phyloP scores from a whole-genome alignment of 1,140 invertebrate species.

The Samia ricini region DNA sequence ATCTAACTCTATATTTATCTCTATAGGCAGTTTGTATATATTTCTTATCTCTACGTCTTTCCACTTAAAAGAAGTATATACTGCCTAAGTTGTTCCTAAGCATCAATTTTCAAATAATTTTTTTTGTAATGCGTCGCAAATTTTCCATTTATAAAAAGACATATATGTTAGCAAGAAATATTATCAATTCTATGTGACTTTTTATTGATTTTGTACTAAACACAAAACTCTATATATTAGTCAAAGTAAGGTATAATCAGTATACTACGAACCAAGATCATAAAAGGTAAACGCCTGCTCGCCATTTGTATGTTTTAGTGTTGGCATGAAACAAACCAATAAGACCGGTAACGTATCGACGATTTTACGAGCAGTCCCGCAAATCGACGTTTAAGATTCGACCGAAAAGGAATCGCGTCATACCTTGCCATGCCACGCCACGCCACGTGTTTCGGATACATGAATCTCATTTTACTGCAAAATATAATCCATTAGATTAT shows the following conservation, averaged over 20 bases:
- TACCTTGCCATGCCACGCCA: neutral
- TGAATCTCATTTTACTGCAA: neutral
- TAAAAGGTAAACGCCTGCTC: slow-evolving; percentile 27
- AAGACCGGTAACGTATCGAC: slow-evolving; percentile 25
- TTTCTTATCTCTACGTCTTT: no score
- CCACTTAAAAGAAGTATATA: no score
- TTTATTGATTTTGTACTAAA: neutral
- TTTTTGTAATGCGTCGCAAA: neutral
- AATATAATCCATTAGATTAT: neutral
- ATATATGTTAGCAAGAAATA: neutral
- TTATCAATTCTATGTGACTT: neutral
- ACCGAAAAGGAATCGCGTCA: neutral
- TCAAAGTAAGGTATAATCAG: neutral
- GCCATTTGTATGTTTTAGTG: slow-evolving; percentile 48
- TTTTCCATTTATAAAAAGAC: neutral
- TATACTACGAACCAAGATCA: slow-evolving; percentile 19
- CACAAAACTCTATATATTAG: neutral
- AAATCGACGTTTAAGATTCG: slow-evolving; percentile 50
- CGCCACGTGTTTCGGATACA: neutral
- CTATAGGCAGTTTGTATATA: no score
- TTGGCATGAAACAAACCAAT: slow-evolving; percentile 34
- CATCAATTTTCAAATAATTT: no score
- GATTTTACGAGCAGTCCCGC: slow-evolving; percentile 55
- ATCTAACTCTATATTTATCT: no score
- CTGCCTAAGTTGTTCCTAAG: no score